Evolutionary conservation across 2,797 vertebrate species (phyloP).

Genomic region (Peromyscus aztecus): DNA sequence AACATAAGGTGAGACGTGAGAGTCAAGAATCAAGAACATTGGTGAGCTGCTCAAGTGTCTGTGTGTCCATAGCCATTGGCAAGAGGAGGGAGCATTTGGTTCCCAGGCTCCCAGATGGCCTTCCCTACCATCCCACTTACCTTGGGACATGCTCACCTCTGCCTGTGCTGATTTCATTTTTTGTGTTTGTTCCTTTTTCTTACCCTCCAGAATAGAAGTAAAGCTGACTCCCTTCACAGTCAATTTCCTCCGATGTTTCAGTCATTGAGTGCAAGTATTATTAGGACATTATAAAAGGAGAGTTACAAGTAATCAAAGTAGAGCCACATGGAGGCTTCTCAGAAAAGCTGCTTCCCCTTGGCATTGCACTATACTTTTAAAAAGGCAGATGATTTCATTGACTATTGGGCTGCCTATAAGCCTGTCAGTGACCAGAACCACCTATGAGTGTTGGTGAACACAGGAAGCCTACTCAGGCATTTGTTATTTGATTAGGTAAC

Average conservation of each 20-base stretch:
- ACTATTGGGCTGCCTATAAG: neutral
- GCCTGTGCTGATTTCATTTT: neutral
- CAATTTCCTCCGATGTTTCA: neutral
- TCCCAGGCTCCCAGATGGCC: neutral
- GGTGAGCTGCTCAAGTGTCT: neutral
- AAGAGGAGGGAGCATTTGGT: neutral
- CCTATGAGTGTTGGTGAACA: neutral
- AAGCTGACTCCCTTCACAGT: neutral
- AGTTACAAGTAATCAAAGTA: neutral
- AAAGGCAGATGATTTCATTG: neutral
- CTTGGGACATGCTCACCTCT: neutral
- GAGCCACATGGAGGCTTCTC: neutral
- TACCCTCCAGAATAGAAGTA: neutral
- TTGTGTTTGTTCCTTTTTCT: neutral
- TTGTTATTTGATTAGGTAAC: conserved; percentile 51
- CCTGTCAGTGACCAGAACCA: neutral
- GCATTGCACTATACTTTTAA: neutral
- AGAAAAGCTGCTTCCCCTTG: neutral
- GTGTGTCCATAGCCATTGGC: neutral
- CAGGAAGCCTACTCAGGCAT: neutral
- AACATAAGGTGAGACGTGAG: conserved; percentile 36
- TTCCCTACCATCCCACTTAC: neutral
- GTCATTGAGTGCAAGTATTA: conserved; percentile 32
- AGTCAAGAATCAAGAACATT: neutral
- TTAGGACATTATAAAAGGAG: conserved; percentile 12